Evolutionary conservation across 2,888 invertebrate species (phyloP), one percentile per base, ranked within the genome.

Genomic region (Agonopterix subpropinquella): DNA sequence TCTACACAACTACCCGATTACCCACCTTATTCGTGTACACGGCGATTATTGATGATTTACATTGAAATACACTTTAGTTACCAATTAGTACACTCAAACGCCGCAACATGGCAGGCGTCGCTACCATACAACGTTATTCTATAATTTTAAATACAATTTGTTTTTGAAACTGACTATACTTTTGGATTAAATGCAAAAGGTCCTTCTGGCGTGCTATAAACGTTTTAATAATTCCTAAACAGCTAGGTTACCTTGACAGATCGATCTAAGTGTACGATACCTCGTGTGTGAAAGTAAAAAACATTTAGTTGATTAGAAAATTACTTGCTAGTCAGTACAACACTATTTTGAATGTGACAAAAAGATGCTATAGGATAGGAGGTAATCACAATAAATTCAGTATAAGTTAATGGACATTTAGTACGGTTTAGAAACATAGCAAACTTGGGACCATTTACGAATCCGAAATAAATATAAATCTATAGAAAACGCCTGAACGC

Each of bases 1-100:
- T 84, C 88, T 87, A 88, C 87, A 77, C 83, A 79, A 72, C 89
- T 88, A 88, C 85, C 80, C 80, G 70, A 69, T 73, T 76, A 81
- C 77, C 80, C 85, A 73, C 77, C 77, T 72, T 68, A 71, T 67
- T 75, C 74, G 76, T 78, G 78, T 79, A 76, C 79, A 76, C 75
- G 66, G 77, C 77, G 78, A 79, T 67, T 74, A 80, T 67, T 73
- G 69, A 78, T 80, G 80, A 80, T 70, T 63, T 69, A 77, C 77
- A 77, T 44, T 35, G 8, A 18, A 28, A 28, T 10, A 44, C 54
- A 42, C 28, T 61, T 62, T 57, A 66, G 52, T 70, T 69, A 72
- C 65, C 67, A 64, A 62, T 66, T 69, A 71, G 62, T 69, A 77
- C 77, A 76, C 65, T 62, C 64, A 73, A 53, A 51, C 61, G 61